Conservation (phyloP, 2,797 vertebrate genomes). For the Eulemur albifrons region DNA sequence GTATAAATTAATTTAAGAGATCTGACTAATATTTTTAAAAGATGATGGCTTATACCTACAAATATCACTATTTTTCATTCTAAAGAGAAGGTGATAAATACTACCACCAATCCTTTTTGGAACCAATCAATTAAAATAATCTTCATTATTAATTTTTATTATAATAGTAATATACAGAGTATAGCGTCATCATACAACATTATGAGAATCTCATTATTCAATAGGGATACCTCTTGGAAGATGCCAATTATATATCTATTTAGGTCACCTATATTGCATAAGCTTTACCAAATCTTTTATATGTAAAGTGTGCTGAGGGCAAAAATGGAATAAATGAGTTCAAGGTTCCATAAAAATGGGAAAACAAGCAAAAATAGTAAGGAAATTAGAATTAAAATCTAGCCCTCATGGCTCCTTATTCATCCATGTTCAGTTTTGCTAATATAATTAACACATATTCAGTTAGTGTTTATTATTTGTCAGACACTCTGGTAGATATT, state of each 20-base stretch:
- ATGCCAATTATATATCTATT: background rate
- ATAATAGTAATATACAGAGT: background rate
- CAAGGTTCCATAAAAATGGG: background rate
- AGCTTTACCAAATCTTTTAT: background rate
- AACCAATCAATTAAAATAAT: conserved; percentile 22
- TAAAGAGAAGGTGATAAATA: background rate
- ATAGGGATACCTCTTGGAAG: background rate
- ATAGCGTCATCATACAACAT: background rate
- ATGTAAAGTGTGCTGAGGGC: background rate
- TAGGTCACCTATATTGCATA: background rate
- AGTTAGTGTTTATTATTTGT: background rate
- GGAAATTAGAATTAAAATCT: conserved; percentile 5
- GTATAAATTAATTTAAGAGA: background rate
- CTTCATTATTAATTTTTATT: conserved; percentile 10
- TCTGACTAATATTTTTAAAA: background rate
- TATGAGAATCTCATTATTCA: background rate
- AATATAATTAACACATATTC: conserved; percentile 10
- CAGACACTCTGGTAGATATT: background rate
- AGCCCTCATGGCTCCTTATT: background rate
- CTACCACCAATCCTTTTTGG: background rate
- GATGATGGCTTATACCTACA: background rate
- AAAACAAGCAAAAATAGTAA: background rate
- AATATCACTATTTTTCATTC: background rate
- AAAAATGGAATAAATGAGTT: background rate
- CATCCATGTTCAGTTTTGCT: background rate